Base-by-base conservation (phyloP, 2,888 invertebrate species). In the Drosophila quinaria region DNA sequence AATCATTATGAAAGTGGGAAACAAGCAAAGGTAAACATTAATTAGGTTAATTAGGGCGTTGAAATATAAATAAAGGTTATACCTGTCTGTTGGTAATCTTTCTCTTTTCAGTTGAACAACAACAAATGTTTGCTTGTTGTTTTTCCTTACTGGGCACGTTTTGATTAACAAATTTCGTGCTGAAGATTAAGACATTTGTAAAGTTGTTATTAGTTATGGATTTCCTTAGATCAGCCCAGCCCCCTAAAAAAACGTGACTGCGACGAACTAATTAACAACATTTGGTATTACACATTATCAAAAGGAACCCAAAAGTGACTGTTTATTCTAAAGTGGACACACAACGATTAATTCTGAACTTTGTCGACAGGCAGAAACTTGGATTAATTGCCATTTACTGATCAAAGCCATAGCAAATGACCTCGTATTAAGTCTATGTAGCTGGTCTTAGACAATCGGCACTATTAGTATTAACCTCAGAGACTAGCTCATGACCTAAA, bases 151-250 rank as follows among this genome's bases (percentile, higher is more conserved):
- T 51, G 35, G 17, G 66, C 77, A 77, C 79, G 77, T 70, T 74
- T 79, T 63, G 70, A 79, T 70, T 70, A 46, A 60, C 42, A 55
- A 70, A 49, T 58, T 68, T 79, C 86, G 86, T 81, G 82, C 51
- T 41, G 61, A 6, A 59, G 69, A 85, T 81, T 85, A 81, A 67
- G 76, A 58, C 72, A 42, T 68, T 87, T 65, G 42, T 9, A 29
- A 42, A 42, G 41, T 42, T 59, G 60, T 60, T 80, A 69, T 85
- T 81, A 76, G 66, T 80, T 86, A 72, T 86, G 78, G 59, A 60
- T 83, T 60, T 64, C 59, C 52, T 70, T 74, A 67, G 49, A 25
- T n/a, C 29, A 41, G 51, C 54, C 52, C 42, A 68, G 56, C 60
- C 72, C 44, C 31, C 61, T 10, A 35, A 25, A 39, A 39, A 76